A percentile compares a stretch with the other conserved stretches of the same genome.
These are phyloP conservation scores for Aproaerema taeniolella DNA, from an alignment of 2,888 invertebrate species.

Conservation along the genomic window DNA sequence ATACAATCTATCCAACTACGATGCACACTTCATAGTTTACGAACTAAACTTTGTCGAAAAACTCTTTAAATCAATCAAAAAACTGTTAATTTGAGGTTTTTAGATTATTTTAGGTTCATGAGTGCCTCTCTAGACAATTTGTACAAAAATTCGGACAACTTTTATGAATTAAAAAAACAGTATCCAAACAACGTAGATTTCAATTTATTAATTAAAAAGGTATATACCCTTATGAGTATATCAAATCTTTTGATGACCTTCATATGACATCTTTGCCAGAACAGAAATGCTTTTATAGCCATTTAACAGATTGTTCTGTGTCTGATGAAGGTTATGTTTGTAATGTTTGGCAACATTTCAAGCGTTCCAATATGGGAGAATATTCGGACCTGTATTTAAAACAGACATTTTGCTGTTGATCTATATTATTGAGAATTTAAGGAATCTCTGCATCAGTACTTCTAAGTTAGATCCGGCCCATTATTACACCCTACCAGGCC, in stretches of 20 bases:
- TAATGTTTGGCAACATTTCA: constrained; percentile 28
- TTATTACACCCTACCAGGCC: constrained; percentile 24
- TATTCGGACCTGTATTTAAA: constrained; percentile 33
- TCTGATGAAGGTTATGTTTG: constrained; percentile 24
- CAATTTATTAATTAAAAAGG: constrained; percentile 19
- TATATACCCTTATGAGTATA: constrained; percentile 27
- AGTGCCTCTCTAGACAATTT: constrained; percentile 12
- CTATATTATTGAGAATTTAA: constrained; percentile 38
- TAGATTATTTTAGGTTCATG: constrained; percentile 19
- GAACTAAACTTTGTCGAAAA: constrained; percentile 24
- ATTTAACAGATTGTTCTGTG: constrained; percentile 14
- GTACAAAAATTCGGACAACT: constrained; percentile 14
- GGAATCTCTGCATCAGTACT: constrained; percentile 25
- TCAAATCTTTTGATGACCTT: no score
- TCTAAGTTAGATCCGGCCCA: constrained; percentile 26
- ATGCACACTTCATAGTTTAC: constrained; percentile 30
- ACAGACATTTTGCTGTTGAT: constrained; percentile 31
- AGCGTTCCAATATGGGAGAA: constrained; percentile 25
- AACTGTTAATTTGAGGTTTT: constrained; percentile 10
- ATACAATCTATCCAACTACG: constrained; percentile 28
- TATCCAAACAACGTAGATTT: constrained; percentile 16
- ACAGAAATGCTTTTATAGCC: constrained; percentile 18
- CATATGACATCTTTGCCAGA: constrained; percentile 22
- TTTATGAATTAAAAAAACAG: constrained; percentile 9
- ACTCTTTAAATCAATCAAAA: constrained; percentile 1